phyloP scores from a whole-genome alignment of 2,797 vertebrate species.

The Danio aesculapii region DNA sequence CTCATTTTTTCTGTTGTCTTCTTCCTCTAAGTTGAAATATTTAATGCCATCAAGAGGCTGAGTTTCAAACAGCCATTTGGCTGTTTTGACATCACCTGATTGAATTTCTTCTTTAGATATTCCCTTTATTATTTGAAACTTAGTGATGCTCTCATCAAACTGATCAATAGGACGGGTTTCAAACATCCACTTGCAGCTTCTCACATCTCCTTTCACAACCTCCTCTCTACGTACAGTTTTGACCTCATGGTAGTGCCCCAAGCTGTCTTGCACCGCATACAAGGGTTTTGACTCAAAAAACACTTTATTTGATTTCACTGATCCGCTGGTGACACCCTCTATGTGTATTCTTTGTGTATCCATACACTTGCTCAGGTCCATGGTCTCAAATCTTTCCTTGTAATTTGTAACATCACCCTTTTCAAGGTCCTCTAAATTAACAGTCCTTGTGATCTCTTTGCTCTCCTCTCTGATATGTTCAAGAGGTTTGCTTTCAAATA shows the following conservation, averaged over 20 bases:
- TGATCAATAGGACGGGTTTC: constrained; percentile 92
- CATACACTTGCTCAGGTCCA: constrained; percentile 85
- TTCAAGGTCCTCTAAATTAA: constrained; percentile 87
- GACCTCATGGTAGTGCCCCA: constrained; percentile 91
- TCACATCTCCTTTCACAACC: constrained; percentile 89
- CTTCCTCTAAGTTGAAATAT: constrained; percentile 80
- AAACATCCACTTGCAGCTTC: constrained; percentile 93
- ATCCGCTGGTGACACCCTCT: constrained; percentile 87
- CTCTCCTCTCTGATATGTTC: constrained; percentile 89
- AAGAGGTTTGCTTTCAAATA: constrained; percentile 91
- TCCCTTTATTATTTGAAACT: constrained; percentile 92
- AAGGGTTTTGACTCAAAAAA: constrained; percentile 93
- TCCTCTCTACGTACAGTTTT: constrained; percentile 92
- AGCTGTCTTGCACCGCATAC: constrained; percentile 91
- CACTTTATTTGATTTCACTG: constrained; percentile 86
- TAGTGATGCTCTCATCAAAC: constrained; percentile 89
- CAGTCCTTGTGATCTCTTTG: constrained; percentile 83
- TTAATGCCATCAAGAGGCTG: constrained; percentile 91
- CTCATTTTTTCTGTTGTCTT: constrained; percentile 76
- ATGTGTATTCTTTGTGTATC: constrained; percentile 85
- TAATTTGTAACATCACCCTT: constrained; percentile 88
- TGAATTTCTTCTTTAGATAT: constrained; percentile 93
- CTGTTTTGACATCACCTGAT: constrained; percentile 92
- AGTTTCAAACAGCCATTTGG: constrained; percentile 95
- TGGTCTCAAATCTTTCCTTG: constrained; percentile 88